phyloP scores from a whole-genome alignment of 2,113 vertebrate species.

The Aegotheles bennettii region DNA sequence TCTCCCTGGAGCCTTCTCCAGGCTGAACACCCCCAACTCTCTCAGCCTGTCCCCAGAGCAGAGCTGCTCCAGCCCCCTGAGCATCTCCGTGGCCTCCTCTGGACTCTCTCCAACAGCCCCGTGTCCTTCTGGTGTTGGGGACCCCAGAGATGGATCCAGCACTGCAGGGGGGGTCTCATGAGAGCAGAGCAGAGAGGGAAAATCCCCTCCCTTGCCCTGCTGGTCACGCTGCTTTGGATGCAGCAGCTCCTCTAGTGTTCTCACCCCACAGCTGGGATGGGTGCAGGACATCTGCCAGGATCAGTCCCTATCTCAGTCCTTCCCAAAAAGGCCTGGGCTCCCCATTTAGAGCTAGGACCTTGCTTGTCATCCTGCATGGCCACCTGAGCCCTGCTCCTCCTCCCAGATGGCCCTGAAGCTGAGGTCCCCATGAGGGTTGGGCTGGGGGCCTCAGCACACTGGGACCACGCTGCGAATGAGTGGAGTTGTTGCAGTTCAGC shows the following conservation, averaged over 20 bases:
- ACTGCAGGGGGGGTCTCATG: no score
- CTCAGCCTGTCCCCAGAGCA: no score
- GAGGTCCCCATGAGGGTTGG: neutral
- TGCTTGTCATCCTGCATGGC: fast-evolving
- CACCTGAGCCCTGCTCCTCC: neutral
- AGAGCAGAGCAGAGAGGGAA: no score
- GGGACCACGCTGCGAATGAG: neutral
- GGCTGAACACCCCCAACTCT: no score
- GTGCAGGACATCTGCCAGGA: neutral
- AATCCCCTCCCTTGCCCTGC: no score
- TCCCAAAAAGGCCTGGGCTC: neutral
- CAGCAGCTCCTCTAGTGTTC: neutral
- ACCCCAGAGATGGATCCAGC: no score
- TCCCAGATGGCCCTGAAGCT: neutral
- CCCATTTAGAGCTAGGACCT: neutral
- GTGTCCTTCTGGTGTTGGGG: no score
- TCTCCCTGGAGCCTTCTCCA: no score
- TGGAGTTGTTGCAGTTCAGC: neutral
- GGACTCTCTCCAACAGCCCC: no score
- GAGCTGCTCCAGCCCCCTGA: no score
- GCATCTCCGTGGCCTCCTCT: no score
- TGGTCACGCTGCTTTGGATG: no score
- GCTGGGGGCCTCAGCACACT: neutral
- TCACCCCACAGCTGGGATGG: neutral
- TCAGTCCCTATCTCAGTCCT: fast-evolving